phyloP scores from a whole-genome alignment of 2,113 vertebrate species.

The Monopterus albus region DNA sequence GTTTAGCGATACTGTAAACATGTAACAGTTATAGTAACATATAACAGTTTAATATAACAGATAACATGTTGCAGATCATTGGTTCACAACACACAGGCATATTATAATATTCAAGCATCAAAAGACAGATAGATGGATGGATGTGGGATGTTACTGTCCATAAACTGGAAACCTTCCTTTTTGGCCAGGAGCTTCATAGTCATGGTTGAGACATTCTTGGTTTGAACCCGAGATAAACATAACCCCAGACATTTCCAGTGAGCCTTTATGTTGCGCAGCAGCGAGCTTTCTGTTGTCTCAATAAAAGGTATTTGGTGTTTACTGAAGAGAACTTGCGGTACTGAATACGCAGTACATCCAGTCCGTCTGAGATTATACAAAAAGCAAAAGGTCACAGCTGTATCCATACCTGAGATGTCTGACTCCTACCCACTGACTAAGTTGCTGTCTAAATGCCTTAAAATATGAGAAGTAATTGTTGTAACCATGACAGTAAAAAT shows the following conservation, averaged over 20 bases:
- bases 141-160: too few relatives aligned
- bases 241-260: too few relatives aligned
- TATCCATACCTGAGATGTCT: background rate
- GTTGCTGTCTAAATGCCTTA: background rate
- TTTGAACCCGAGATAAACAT: background rate
- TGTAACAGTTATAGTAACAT: too few relatives aligned
- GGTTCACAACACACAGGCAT: background rate
- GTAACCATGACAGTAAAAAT: constrained; percentile 24
- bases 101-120: too few relatives aligned
- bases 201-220: background rate
- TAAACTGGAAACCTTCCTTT: too few relatives aligned
- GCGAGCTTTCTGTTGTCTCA: background rate
- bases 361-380: background rate
- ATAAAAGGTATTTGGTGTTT: background rate
- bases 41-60: background rate
- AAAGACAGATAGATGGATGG: too few relatives aligned
- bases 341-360: background rate
- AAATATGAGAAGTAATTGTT: constrained; percentile 44
- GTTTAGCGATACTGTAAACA: too few relatives aligned
- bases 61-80: background rate
- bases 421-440: constrained; percentile 27
- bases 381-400: constrained; percentile 16
- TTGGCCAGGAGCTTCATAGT: too few relatives aligned
- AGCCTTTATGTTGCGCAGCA: too few relatives aligned
- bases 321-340: background rate